Percentiles rank a stretch among this genome's conserved stretches.
Evolutionary conservation across 2,797 vertebrate species (phyloP).

Genomic region (Sebastes taczanowskii): DNA sequence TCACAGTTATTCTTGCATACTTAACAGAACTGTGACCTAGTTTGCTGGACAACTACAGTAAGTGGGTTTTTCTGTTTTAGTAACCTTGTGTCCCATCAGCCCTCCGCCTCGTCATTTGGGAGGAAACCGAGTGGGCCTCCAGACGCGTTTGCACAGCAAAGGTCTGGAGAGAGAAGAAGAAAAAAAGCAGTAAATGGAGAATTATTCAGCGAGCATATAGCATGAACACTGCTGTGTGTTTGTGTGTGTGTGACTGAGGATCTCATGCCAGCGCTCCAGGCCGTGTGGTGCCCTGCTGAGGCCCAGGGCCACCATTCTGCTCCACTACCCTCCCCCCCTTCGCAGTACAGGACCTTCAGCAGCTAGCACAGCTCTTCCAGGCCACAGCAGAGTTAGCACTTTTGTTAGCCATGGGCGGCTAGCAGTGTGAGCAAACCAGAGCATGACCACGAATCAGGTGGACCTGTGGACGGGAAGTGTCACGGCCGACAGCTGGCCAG

Average conservation of each 20-base stretch:
- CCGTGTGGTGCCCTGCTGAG: slow-evolving; percentile 60
- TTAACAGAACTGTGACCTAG: slow-evolving; percentile 85
- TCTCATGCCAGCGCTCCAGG: slow-evolving; percentile 72
- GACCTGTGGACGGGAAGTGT: slow-evolving; percentile 21
- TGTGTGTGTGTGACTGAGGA: slow-evolving; percentile 27
- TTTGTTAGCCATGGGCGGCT: slow-evolving; percentile 13
- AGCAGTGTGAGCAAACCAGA: slow-evolving; percentile 13
- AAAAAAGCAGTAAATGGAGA: slow-evolving; percentile 33
- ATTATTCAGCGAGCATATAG: slow-evolving; percentile 58
- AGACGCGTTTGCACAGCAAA: slow-evolving; percentile 28
- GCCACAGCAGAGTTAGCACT: background rate
- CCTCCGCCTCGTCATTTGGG: slow-evolving; percentile 46
- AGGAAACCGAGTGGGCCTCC: slow-evolving; percentile 47
- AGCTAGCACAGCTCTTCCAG: slow-evolving; percentile 29
- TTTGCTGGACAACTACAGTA: slow-evolving; percentile 80
- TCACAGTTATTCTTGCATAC: slow-evolving; percentile 81
- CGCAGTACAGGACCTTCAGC: slow-evolving; percentile 25
- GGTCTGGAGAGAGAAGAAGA: background rate
- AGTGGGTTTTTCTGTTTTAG: slow-evolving; percentile 83
- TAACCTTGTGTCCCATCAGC: slow-evolving; percentile 49
- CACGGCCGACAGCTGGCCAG: slow-evolving; percentile 25
- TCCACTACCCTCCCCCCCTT: slow-evolving; percentile 48
- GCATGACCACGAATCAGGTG: background rate
- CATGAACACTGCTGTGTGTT: slow-evolving; percentile 39
- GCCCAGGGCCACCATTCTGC: slow-evolving; percentile 71